A percentile compares a stretch with the other conserved stretches of the same genome.
These are phyloP conservation scores for Laothoe populi DNA, from an alignment of 2,888 invertebrate genomes.

Conservation along the genomic window DNA sequence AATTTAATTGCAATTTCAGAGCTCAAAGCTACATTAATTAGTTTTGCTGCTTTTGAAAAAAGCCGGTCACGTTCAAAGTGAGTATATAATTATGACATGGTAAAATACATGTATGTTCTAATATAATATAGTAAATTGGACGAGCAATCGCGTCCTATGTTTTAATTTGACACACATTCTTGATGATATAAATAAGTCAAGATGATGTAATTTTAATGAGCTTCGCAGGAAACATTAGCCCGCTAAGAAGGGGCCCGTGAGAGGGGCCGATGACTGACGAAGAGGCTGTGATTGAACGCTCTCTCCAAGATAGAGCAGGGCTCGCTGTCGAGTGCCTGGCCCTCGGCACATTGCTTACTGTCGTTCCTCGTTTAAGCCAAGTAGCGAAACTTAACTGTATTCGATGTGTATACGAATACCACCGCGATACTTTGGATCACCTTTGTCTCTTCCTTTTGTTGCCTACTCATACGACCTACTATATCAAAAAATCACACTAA, in stretches of 20 bases:
- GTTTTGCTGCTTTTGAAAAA: slow-evolving; percentile 8
- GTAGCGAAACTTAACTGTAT: slow-evolving; percentile 36
- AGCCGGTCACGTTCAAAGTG: not conserved
- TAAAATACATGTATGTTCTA: not conserved
- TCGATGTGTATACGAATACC: not conserved
- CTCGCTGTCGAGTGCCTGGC: slow-evolving; percentile 38
- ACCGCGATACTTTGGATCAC: not conserved
- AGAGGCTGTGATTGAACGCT: slow-evolving; percentile 53
- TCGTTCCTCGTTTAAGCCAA: slow-evolving; percentile 41
- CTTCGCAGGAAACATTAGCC: slow-evolving; percentile 44
- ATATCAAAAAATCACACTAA: slow-evolving; percentile 3
- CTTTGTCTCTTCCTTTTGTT: too few species aligned
- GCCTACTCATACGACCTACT: too few species aligned
- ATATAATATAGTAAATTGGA: not conserved
- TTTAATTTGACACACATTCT: too few species aligned
- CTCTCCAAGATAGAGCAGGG: slow-evolving; percentile 57
- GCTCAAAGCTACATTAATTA: slow-evolving; percentile 22
- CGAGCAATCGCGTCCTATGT: not conserved
- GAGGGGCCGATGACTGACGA: slow-evolving; percentile 53
- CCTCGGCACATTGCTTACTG: slow-evolving; percentile 42
- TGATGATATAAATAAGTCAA: not conserved
- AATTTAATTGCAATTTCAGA: slow-evolving; percentile 17
- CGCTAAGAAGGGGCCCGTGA: slow-evolving; percentile 42
- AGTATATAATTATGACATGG: slow-evolving; percentile 13
- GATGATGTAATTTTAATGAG: slow-evolving; percentile 42